phyloP scores from a whole-genome alignment of 2,797 vertebrate genomes.

The Cossypha polioptera region DNA sequence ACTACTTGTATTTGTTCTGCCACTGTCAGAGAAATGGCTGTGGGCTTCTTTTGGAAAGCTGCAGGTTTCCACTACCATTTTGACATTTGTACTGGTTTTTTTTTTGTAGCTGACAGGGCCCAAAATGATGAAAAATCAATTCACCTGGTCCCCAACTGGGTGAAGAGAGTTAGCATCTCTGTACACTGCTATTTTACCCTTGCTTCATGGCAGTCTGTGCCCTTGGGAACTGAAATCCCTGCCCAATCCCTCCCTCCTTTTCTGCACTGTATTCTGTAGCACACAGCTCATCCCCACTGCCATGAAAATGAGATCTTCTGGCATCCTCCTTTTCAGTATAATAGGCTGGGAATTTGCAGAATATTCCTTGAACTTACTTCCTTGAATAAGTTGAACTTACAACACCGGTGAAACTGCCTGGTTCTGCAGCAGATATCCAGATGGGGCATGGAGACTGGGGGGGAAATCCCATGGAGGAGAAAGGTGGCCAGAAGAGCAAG shows the following conservation, averaged over 20 bases:
- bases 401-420: neutral
- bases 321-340: neutral
- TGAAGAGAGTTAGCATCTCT: neutral
- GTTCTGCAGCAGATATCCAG: neutral
- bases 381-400: neutral
- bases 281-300: neutral
- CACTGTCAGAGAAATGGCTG: neutral
- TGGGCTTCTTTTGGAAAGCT: neutral
- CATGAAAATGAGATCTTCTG: neutral
- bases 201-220: neutral
- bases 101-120: neutral
- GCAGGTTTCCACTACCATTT: neutral
- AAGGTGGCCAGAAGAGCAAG: neutral
- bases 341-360: neutral
- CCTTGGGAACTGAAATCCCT: neutral
- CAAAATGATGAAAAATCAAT: neutral
- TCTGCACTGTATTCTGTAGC: neutral
- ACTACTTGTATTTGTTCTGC: neutral
- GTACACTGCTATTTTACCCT: neutral
- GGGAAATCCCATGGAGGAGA: neutral
- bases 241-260: neutral
- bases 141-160: neutral
- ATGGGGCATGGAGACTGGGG: neutral
- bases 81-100: neutral
- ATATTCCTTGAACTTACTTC: neutral